Conservation (phyloP, 2,113 vertebrate genomes). For the Opisthocomus hoazin region DNA sequence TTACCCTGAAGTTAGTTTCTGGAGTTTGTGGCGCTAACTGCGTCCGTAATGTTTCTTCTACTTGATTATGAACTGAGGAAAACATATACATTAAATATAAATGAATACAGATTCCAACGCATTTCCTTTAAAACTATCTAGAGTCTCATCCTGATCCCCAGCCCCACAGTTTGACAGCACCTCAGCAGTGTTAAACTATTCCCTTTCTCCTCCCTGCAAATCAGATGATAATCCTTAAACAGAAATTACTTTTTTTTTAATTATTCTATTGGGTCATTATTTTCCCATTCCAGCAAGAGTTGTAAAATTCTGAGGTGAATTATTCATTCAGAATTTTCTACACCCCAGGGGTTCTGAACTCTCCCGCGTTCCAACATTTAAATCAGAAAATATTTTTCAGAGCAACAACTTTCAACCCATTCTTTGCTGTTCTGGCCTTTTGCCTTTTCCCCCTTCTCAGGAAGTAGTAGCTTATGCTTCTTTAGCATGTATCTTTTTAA, state of each 20-base stretch:
- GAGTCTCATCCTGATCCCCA: constrained; percentile 14
- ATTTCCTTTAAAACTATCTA: constrained; percentile 52
- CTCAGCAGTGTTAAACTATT: neutral
- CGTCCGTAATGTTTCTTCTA: constrained; percentile 83
- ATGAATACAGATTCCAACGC: constrained; percentile 72
- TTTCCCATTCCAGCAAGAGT: neutral
- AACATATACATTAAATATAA: constrained; percentile 73
- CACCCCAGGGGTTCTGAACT: neutral
- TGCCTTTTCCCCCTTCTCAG: neutral
- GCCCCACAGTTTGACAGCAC: neutral
- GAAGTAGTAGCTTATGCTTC: neutral
- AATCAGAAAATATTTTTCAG: neutral
- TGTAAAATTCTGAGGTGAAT: neutral
- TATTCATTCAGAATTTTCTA: neutral
- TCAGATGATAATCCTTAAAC: neutral
- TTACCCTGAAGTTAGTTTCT: constrained; percentile 86
- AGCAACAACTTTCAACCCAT: neutral
- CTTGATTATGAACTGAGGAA: constrained; percentile 80
- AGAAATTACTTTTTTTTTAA: neutral
- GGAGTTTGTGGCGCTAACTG: constrained; percentile 81
- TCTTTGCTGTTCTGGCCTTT: neutral
- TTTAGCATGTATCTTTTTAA: neutral
- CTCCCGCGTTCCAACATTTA: neutral
- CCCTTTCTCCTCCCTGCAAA: neutral
- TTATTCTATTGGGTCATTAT: neutral